A percentile compares a stretch with the other conserved stretches of the same genome.
These are phyloP conservation scores for Brachylomia viminalis DNA, from an alignment of 2,888 invertebrate species.

Conservation along the genomic window DNA sequence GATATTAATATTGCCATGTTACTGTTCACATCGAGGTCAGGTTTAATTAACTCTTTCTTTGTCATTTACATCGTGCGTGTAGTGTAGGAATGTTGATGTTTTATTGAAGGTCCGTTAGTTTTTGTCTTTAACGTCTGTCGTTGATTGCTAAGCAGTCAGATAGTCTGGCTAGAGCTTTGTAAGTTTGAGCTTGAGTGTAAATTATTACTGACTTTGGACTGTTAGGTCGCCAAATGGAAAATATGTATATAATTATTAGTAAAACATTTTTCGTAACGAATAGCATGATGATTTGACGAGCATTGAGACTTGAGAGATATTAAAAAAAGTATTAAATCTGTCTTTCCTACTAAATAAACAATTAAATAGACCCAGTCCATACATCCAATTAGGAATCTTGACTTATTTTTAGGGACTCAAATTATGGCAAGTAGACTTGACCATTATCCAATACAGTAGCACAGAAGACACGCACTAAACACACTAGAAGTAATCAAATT, in stretches of 20 bases:
- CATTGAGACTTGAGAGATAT: background rate
- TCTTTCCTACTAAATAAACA: background rate
- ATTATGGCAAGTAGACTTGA: background rate
- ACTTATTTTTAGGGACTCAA: background rate
- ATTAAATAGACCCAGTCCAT: background rate
- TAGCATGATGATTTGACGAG: background rate
- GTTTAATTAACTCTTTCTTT: slow-evolving; percentile 76
- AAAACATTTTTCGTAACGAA: too few relatives aligned
- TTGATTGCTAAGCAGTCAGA: background rate
- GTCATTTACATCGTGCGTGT: slow-evolving; percentile 68
- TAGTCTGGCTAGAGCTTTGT: background rate
- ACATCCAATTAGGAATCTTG: background rate
- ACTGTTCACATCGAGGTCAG: slow-evolving; percentile 75
- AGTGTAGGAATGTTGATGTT: slow-evolving; percentile 52
- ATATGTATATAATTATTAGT: background rate
- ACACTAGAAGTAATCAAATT: background rate
- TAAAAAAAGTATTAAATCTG: background rate
- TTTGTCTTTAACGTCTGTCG: slow-evolving; percentile 7
- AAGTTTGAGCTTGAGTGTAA: too few relatives aligned
- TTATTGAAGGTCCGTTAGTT: slow-evolving; percentile 47
- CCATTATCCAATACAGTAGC: background rate
- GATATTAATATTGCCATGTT: slow-evolving; percentile 58
- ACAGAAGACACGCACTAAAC: background rate
- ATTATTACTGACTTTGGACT: background rate
- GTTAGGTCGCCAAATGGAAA: background rate